Conservation (phyloP, 2,888 invertebrate species). For the Epinotia ramella region DNA sequence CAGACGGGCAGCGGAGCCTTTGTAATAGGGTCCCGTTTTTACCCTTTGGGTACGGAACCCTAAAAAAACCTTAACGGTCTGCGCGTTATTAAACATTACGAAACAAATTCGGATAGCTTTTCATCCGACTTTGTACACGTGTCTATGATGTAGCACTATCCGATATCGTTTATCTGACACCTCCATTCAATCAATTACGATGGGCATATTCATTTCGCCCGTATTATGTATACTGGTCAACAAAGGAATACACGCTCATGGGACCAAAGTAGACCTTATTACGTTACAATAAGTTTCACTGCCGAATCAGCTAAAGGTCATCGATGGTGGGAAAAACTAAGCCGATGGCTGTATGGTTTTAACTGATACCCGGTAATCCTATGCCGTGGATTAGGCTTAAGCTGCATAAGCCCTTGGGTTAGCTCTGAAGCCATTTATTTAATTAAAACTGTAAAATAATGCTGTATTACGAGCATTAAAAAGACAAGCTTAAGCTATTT, state of each 20-base stretch:
- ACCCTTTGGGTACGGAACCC: too few relatives aligned
- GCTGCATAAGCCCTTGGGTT: background rate
- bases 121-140: background rate
- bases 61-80: too few relatives aligned
- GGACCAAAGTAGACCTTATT: background rate
- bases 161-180: background rate
- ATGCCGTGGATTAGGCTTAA: slow-evolving; percentile 9
- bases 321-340: background rate
- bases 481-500: too few relatives aligned
- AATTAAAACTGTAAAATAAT: background rate
- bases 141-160: background rate
- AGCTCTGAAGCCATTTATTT: slow-evolving; percentile 14
- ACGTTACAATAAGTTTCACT: background rate
- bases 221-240: background rate
- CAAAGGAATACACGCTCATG: background rate
- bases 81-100: too few relatives aligned
- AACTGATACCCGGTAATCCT: slow-evolving; percentile 7
- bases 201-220: background rate
- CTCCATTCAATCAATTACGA: background rate
- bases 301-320: background rate
- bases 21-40: too few relatives aligned
- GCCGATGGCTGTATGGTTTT: background rate
- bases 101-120: background rate
- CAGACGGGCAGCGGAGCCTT: too few relatives aligned
- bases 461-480: too few relatives aligned